phyloP scores from a whole-genome alignment of 2,888 invertebrate species.

The Eurytoma californica region DNA sequence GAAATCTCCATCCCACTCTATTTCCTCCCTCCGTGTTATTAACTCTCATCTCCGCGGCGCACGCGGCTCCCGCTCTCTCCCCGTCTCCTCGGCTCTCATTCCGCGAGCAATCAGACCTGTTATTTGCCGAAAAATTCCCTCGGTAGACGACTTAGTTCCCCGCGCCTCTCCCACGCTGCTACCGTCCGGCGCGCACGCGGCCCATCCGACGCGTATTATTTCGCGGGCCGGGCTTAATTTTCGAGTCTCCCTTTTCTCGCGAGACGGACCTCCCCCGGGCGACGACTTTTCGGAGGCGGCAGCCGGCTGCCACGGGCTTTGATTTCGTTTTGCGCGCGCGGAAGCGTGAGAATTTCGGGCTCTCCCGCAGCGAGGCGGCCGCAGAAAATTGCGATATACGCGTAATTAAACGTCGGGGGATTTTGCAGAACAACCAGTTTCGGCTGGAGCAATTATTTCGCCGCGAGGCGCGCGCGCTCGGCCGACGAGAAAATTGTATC shows the following conservation, averaged over 20 bases:
- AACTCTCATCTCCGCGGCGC: constrained; percentile 6
- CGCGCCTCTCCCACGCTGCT: constrained; percentile 29
- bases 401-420: constrained; percentile 47
- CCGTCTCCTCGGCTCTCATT: constrained; percentile 13
- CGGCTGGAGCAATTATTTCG: constrained; percentile 25
- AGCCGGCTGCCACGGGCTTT: neutral
- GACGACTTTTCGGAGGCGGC: constrained; percentile 7
- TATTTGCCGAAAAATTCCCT: constrained; percentile 47
- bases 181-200: constrained; percentile 3
- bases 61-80: neutral
- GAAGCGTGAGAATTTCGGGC: constrained; percentile 38
- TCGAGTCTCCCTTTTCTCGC: constrained; percentile 29
- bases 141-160: too few species aligned
- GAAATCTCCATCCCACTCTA: neutral
- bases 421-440: constrained; percentile 44
- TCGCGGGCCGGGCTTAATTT: constrained; percentile 16
- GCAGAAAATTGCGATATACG: constrained; percentile 48
- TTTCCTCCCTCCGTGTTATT: constrained; percentile 17
- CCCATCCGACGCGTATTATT: constrained; percentile 36
- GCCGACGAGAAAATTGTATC: neutral
- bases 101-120: constrained; percentile 46
- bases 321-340: neutral
- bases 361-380: constrained; percentile 19
- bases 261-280: constrained; percentile 11
- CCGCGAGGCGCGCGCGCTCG: constrained; percentile 1